Evolutionary conservation across 2,797 vertebrate species (phyloP), one percentile per base, ranked within the genome.

Genomic region (Pipistrellus kuhlii): DNA sequence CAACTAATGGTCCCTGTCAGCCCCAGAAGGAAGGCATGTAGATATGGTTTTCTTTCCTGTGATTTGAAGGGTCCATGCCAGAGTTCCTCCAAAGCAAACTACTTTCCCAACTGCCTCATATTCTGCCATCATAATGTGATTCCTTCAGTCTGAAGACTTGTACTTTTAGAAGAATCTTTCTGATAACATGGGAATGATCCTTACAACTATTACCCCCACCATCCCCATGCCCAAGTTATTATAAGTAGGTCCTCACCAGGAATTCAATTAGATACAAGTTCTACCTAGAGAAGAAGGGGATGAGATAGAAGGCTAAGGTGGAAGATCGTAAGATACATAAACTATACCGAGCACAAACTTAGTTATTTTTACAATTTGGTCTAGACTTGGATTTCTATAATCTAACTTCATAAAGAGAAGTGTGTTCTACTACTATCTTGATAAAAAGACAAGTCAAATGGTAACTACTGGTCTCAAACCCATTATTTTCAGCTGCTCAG

Each of bases 321-420:
- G 53, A 8, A 68, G 10, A 32, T n/a, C 35, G 27, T n/a, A 38
- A 77, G 41, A 88, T 18, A 62, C 35, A 69, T 9, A 73, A 85
- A 83, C 17, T 44, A 20, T 2, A n/a, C 11, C 20, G 46, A 62
- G 55, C 46, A 82, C 35, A 55, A 27, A 59, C 23, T 51, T 23
- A 15, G 4, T 57, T 66, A 51, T 55, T 73, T 77, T 83, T 10
- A 57, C 64, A 51, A 75, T 30, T 75, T 80, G 23, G 23, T 57
- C 69, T 88, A 78, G 18, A 85, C 17, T 46, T 85, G 62, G 20
- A 77, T 90, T 88, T 92, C 30, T 82, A 66, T 51, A 69, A 6
- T 38, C 68, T 46, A 35, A 46, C 2, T 75, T 82, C 62, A 55
- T 41, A 84, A 30, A 78, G 2, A 77, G 62, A 57, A 7, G 23